These are phyloP conservation scores for Notothenia rossii DNA, from an alignment of 2,113 vertebrate species.

Conservation along the genomic window DNA sequence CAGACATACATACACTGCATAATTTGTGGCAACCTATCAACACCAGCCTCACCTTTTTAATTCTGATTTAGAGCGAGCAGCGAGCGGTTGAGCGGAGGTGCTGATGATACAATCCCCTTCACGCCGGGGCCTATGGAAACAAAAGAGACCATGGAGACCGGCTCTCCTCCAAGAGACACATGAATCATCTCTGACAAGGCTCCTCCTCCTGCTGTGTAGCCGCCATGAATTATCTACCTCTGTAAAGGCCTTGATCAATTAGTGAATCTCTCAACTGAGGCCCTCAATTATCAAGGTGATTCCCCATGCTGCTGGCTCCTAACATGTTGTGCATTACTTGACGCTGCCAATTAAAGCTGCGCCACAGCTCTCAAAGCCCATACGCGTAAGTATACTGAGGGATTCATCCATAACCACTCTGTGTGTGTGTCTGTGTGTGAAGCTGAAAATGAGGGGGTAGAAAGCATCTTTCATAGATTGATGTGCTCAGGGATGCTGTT, in stretches of 20 bases:
- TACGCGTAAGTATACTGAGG: conserved; percentile 58
- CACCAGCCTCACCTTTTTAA: conserved; percentile 77
- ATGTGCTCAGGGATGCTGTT: conserved; percentile 78
- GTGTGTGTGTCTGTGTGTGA: conserved; percentile 45
- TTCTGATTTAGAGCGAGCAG: conserved; percentile 78
- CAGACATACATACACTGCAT: conserved; percentile 78
- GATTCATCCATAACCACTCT: conserved; percentile 69
- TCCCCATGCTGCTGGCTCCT: conserved; percentile 70
- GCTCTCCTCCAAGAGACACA: conserved; percentile 71
- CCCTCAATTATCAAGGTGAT: conserved; percentile 80
- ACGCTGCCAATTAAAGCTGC: conserved; percentile 73
- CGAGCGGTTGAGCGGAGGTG: conserved; percentile 54
- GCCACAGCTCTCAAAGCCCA: conserved; percentile 47
- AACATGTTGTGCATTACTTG: conserved; percentile 70
- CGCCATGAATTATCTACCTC: conserved; percentile 76
- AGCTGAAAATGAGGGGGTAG: conserved; percentile 72
- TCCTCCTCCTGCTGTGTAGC: conserved; percentile 67
- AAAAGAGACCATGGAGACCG: conserved; percentile 78
- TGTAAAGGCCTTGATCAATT: conserved; percentile 83
- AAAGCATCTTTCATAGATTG: conserved; percentile 66
- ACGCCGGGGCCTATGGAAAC: conserved; percentile 63
- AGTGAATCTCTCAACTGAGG: conserved; percentile 81
- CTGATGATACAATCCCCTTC: conserved; percentile 70
- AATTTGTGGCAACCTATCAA: conserved; percentile 83
- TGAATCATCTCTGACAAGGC: conserved; percentile 82